Evolutionary conservation across 2,113 vertebrate genomes (phyloP).

Genomic region (Aspidoscelis tigris): DNA sequence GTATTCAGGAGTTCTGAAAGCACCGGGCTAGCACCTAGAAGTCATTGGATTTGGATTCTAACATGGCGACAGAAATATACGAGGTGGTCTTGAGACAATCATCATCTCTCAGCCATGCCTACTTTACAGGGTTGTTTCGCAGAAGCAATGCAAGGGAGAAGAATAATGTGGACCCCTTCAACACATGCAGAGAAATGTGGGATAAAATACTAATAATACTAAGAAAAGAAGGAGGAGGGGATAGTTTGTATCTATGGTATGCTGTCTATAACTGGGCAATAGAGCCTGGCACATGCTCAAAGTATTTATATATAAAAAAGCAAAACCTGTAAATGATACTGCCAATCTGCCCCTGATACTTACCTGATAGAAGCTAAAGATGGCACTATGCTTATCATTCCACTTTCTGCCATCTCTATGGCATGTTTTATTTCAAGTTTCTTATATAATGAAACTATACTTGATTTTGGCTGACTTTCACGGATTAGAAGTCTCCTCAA

Average conservation of each 20-base stretch:
- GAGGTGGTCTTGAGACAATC: too few relatives aligned
- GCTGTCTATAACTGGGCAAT: neutral
- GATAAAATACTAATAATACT: too few relatives aligned
- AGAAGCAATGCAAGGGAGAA: too few relatives aligned
- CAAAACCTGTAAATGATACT: neutral
- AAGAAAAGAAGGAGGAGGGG: neutral
- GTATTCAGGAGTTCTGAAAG: too few relatives aligned
- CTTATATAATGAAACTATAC: constrained; percentile 92
- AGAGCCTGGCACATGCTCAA: neutral
- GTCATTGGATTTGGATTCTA: too few relatives aligned
- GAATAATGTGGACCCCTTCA: too few relatives aligned
- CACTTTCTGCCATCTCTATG: constrained; percentile 89
- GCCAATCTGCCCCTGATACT: constrained; percentile 48
- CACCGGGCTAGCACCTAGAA: too few relatives aligned
- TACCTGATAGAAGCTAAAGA: constrained; percentile 79
- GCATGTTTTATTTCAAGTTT: constrained; percentile 95
- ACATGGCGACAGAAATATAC: too few relatives aligned
- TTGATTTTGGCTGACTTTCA: constrained; percentile 87
- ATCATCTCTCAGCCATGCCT: too few relatives aligned
- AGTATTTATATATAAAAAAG: neutral
- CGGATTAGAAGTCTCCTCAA: constrained; percentile 89
- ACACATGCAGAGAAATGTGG: too few relatives aligned
- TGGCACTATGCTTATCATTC: constrained; percentile 74
- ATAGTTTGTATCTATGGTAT: neutral
- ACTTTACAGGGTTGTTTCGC: too few relatives aligned